Evolutionary conservation across 2,888 invertebrate genomes (phyloP).

Genomic region (Brachyptera risi): DNA sequence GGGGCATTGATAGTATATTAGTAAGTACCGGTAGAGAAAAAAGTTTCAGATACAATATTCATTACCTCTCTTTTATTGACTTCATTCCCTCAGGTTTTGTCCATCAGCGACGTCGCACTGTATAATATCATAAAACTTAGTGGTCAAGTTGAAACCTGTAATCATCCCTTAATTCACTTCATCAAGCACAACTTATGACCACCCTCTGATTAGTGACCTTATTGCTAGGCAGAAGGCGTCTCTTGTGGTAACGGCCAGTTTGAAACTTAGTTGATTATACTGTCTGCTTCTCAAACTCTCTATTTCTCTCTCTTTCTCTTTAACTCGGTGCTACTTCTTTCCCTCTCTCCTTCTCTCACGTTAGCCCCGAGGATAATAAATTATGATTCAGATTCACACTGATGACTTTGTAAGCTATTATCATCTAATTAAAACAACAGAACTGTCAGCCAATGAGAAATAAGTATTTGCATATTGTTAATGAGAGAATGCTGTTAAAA

Average conservation of each 20-base stretch:
- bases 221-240: background rate
- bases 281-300: background rate
- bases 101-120: too few relatives aligned
- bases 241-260: too few relatives aligned
- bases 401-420: slow-evolving; percentile 16
- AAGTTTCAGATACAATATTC: too few relatives aligned
- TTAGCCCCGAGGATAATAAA: background rate
- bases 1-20: too few relatives aligned
- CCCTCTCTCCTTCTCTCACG: slow-evolving; percentile 1
- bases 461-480: slow-evolving; percentile 19
- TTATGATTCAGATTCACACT: slow-evolving; percentile 16
- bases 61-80: too few relatives aligned
- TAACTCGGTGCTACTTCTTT: background rate
- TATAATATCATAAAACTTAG: too few relatives aligned
- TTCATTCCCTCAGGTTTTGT: too few relatives aligned
- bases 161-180: background rate
- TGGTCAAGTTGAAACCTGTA: too few relatives aligned
- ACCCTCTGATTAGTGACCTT: background rate
- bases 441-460: slow-evolving; percentile 21
- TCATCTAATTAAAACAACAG: slow-evolving; percentile 20
- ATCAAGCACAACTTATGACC: too few relatives aligned
- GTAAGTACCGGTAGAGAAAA: too few relatives aligned
- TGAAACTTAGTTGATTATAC: slow-evolving; percentile 10
- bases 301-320: background rate
- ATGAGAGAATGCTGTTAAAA: slow-evolving; percentile 17